These are phyloP conservation scores for Adela reaumurella DNA, from an alignment of 2,888 invertebrate species.

Conservation along the genomic window DNA sequence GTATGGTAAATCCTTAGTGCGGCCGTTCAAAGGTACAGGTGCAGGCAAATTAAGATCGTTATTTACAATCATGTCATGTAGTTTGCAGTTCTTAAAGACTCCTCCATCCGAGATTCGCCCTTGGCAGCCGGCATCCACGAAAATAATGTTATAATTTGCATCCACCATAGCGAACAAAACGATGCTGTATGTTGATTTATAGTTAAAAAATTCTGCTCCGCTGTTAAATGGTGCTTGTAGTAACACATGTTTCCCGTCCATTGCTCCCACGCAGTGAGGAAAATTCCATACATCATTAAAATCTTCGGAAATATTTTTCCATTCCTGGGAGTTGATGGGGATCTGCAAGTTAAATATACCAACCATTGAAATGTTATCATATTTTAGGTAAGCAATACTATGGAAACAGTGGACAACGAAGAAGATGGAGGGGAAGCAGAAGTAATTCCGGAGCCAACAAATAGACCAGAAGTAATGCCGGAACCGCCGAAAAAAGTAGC, in stretches of 20 bases:
- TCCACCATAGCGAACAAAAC: conserved; percentile 8
- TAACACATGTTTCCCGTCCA: conserved; percentile 10
- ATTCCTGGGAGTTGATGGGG: too few species aligned
- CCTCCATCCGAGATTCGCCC: conserved; percentile 8
- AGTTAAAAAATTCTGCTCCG: conserved; percentile 6
- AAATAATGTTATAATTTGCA: conserved; percentile 8
- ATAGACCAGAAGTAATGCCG: too few species aligned
- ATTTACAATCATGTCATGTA: conserved; percentile 6
- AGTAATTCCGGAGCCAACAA: too few species aligned
- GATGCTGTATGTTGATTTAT: conserved; percentile 7
- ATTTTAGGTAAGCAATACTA: too few species aligned
- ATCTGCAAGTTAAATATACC: too few species aligned
- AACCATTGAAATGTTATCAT: too few species aligned
- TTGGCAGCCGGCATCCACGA: conserved; percentile 8
- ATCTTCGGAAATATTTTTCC: too few species aligned
- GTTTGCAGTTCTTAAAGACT: conserved; percentile 3
- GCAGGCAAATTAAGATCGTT: not conserved
- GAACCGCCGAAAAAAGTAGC: too few species aligned
- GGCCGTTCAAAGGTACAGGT: too few species aligned
- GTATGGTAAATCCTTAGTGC: too few species aligned
- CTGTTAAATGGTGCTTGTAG: conserved; percentile 8
- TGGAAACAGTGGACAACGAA: too few species aligned
- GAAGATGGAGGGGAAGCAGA: too few species aligned
- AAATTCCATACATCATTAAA: conserved; percentile 1
- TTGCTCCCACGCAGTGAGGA: conserved; percentile 7